A percentile compares a stretch with the other conserved stretches of the same genome.
These are phyloP conservation scores for Steromphala cineraria DNA, from an alignment of 2,888 invertebrate species.

Conservation along the genomic window DNA sequence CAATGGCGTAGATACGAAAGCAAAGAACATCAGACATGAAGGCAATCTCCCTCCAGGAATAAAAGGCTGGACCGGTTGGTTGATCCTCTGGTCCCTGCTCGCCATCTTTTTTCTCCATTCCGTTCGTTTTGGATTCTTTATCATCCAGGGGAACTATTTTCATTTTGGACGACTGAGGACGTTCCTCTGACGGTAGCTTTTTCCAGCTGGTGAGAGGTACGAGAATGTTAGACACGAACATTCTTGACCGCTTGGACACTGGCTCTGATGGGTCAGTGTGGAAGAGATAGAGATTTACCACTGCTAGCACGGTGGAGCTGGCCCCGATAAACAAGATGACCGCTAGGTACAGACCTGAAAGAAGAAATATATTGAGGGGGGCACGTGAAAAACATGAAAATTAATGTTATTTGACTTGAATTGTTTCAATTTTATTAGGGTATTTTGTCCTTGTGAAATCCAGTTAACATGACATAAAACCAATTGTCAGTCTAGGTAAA, in stretches of 20 bases:
- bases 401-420: no score
- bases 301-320: constrained; percentile 33
- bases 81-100: neutral
- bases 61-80: neutral
- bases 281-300: constrained; percentile 36
- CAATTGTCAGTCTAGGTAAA: no score
- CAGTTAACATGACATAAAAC: no score
- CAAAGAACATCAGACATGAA: neutral
- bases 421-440: no score
- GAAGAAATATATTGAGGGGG: no score
- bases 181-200: neutral
- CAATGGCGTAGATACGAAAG: neutral
- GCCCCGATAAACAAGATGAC: constrained; percentile 34
- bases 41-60: neutral
- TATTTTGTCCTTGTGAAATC: no score
- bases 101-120: neutral
- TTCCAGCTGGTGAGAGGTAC: neutral
- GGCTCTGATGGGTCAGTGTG: constrained; percentile 12
- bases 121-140: neutral
- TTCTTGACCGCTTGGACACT: neutral
- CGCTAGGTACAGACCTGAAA: constrained; percentile 40
- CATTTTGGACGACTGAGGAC: neutral
- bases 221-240: neutral
- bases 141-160: neutral
- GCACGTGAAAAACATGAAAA: no score